phyloP scores from a whole-genome alignment of 2,888 invertebrate species.

The Serrognathus titanus region DNA sequence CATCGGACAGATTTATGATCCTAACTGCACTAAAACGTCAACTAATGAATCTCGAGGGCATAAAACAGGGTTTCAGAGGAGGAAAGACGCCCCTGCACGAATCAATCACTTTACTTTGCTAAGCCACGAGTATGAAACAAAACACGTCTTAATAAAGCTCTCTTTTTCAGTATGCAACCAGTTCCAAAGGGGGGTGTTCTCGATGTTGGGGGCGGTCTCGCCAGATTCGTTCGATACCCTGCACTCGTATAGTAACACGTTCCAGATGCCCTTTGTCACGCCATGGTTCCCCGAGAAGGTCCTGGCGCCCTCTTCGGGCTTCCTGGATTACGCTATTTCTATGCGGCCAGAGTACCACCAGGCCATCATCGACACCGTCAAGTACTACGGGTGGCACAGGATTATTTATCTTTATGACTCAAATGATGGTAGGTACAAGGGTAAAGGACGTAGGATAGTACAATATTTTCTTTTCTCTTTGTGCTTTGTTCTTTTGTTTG shows the following conservation, averaged over 20 bases:
- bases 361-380: conserved; percentile 91
- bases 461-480: too few relatives aligned
- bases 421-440: conserved; percentile 72
- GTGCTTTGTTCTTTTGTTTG: too few relatives aligned
- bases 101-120: too few relatives aligned
- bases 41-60: too few relatives aligned
- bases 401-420: conserved; percentile 90
- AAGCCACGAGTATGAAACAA: too few relatives aligned
- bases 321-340: conserved; percentile 85
- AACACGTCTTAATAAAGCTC: neutral
- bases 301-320: conserved; percentile 82
- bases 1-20: too few relatives aligned
- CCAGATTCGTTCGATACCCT: conserved; percentile 93
- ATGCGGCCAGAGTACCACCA: conserved; percentile 95
- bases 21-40: too few relatives aligned
- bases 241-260: conserved; percentile 91
- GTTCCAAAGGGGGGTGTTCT: conserved; percentile 83
- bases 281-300: conserved; percentile 95
- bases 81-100: too few relatives aligned
- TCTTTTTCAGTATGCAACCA: conserved; percentile 78
- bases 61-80: too few relatives aligned
- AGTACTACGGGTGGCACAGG: conserved; percentile 86
- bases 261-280: conserved; percentile 92
- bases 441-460: neutral
- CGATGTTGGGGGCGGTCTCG: conserved; percentile 87